Evolutionary conservation across 1,140 invertebrate species (phyloP).

Genomic region (Venturia canescens): DNA sequence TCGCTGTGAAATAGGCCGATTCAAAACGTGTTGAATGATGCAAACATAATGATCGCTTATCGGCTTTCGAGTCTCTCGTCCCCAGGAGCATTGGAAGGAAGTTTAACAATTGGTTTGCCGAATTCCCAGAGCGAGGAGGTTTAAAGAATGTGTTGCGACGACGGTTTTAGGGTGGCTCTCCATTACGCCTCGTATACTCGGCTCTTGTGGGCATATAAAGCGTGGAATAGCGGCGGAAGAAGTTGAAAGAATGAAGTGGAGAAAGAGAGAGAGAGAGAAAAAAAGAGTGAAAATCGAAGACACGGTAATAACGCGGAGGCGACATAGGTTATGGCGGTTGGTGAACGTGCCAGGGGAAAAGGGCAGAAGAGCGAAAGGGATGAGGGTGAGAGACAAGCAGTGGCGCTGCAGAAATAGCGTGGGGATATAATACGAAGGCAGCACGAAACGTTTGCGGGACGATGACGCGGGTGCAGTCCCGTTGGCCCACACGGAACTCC

Average conservation of each 20-base stretch:
- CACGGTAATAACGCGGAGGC: not conserved
- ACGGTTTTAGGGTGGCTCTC: conserved; percentile 26
- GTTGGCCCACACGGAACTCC: conserved; percentile 38
- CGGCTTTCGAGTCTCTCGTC: conserved; percentile 33
- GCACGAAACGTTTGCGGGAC: conserved; percentile 20
- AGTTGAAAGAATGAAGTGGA: conserved; percentile 14
- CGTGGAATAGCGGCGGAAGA: not conserved
- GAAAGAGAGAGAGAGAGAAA: conserved; percentile 1
- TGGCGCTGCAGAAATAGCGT: not conserved
- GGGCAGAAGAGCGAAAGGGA: conserved; percentile 28
- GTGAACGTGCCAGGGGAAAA: conserved; percentile 32
- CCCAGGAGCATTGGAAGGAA: conserved; percentile 38
- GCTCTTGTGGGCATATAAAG: conserved; percentile 31
- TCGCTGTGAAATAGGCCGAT: no score
- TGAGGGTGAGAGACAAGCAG: conserved; percentile 37
- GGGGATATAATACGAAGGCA: not conserved
- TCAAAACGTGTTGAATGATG: no score
- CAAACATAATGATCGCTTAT: conserved; percentile 2
- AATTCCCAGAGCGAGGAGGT: conserved; percentile 50
- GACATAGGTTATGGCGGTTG: conserved; percentile 37
- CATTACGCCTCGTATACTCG: conserved; percentile 11
- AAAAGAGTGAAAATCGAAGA: conserved; percentile 7
- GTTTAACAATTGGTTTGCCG: conserved; percentile 51
- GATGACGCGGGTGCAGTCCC: conserved; percentile 39
- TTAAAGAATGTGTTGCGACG: conserved; percentile 53